Base-by-base conservation (phyloP, 2,797 vertebrate genomes). In the Tiaroga cobitis region DNA sequence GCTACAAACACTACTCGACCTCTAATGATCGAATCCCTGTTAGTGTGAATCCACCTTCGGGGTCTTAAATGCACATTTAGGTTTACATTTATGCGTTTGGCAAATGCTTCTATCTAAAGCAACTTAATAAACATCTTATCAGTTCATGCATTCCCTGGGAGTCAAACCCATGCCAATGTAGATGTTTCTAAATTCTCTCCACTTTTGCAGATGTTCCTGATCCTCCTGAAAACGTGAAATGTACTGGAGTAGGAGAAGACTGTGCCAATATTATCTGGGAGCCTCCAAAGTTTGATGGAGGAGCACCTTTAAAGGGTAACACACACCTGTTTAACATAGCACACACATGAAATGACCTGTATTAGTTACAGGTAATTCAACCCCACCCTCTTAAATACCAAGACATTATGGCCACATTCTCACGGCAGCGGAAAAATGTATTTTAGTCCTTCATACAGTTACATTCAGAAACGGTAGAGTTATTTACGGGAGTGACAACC, bases 211-310 rank as follows among this genome's bases (percentile, higher is more conserved):
- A 98, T 82, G 95, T 98, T 67, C 97, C 97, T 3, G 96, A 98
- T 56, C 93, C 97, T 59, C 97, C 97, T 0, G 95, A 97, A 92
- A 83, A 94, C 0, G 95, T 97, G 75, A 96, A 94, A 67, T 95
- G 97, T 86, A 93, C 88, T 0, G 85, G 88, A 0, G 97, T 98
- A 41, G 97, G 97, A 87, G 97, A 97, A 87, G 97, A 98, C 61
- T 93, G 91, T 70, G 96, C 95, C 86, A 91, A 89, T 67, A 95
- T 97, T 3, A 49, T 90, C 65, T 98, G 97, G 97, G 96, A 97
- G 0, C 75, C 94, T 1, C 97, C 97, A 9, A 93, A 92, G 76
- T 97, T 95, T 26, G 96, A 98, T 7, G 97, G 97, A 0, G 97
- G 97, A 2, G 95, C 93, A 80, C 93, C 93, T 2, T 32, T 98